Evolutionary conservation across 2,888 invertebrate species (phyloP).

Genomic region (Imbricaverruca yamaguchii): DNA sequence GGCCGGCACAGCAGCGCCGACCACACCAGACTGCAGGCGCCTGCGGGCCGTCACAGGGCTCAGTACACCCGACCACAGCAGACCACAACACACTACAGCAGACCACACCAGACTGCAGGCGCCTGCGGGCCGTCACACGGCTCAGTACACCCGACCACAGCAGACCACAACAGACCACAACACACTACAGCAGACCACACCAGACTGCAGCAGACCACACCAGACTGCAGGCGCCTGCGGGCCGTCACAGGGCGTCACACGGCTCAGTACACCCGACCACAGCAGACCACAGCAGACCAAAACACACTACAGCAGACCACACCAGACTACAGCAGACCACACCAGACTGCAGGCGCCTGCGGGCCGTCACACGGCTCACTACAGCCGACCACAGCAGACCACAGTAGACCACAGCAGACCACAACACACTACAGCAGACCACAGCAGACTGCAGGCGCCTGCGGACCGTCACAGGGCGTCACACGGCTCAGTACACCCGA

Average conservation of each 20-base stretch:
- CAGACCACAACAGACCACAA: background rate
- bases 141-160: too few relatives aligned
- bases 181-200: too few relatives aligned
- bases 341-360: conserved; percentile 70
- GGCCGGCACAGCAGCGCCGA: conserved; percentile 74
- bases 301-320: too few relatives aligned
- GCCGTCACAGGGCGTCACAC: background rate
- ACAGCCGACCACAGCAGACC: background rate
- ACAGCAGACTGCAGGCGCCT: conserved; percentile 81
- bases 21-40: conserved; percentile 80
- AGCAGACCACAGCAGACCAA: background rate
- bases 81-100: background rate
- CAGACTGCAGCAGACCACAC: too few relatives aligned
- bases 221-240: conserved; percentile 67
- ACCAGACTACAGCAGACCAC: conserved; percentile 18
- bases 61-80: too few relatives aligned
- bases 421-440: too few relatives aligned
- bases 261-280: too few relatives aligned
- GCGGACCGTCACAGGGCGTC: conserved; percentile 55
- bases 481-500: too few relatives aligned
- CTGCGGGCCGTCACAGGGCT: conserved; percentile 42
- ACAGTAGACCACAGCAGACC: too few relatives aligned
- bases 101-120: conserved; percentile 61
- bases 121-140: conserved; percentile 47
- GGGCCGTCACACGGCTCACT: background rate